Conservation (phyloP, 2,113 vertebrate species). For the Capreolus pygargus region DNA sequence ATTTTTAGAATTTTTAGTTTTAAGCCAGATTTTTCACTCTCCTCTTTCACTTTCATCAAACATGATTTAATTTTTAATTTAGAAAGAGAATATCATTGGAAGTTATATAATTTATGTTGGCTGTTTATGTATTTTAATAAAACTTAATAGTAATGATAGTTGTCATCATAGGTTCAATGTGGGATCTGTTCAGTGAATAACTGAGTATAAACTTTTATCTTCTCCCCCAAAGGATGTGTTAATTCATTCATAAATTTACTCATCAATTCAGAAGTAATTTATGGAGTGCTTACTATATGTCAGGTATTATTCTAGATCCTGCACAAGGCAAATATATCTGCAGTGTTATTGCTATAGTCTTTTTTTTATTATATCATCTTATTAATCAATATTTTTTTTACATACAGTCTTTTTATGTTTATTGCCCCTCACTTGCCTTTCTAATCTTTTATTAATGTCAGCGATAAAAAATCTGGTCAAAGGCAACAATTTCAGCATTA, state of each 20-base stretch:
- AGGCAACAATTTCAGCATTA: background rate
- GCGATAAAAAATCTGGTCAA: background rate
- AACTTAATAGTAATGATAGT: background rate
- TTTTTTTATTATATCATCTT: background rate
- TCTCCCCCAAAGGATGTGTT: background rate
- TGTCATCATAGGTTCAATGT: background rate
- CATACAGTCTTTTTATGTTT: background rate
- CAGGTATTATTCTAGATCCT: background rate
- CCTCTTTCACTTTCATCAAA: background rate
- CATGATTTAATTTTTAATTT: conserved; percentile 1
- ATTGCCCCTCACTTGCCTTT: background rate
- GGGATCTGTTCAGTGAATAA: background rate
- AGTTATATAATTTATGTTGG: background rate
- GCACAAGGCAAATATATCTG: background rate
- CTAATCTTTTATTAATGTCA: background rate
- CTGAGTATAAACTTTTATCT: background rate
- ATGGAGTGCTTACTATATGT: background rate
- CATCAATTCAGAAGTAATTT: background rate
- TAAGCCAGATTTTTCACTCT: background rate
- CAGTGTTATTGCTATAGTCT: background rate
- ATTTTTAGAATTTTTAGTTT: background rate
- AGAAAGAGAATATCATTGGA: background rate
- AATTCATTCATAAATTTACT: background rate
- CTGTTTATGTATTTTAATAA: background rate
- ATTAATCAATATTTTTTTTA: background rate